Evolutionary conservation across 2,797 vertebrate genomes (phyloP).

Genomic region (Geotrypetes seraphini): DNA sequence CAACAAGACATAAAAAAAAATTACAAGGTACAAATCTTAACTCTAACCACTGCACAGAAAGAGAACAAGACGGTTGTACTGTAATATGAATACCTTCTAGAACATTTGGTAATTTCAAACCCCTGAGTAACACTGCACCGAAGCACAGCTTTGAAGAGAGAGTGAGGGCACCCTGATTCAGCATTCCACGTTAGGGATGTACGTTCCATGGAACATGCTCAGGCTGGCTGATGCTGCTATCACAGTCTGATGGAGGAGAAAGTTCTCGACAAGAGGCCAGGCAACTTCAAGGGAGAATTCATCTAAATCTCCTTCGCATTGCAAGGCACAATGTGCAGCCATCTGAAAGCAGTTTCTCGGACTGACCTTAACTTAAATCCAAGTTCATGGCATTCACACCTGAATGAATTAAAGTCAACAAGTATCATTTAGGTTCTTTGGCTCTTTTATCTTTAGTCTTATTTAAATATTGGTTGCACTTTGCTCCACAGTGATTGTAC

Average conservation of each 20-base stretch:
- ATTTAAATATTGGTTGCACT: slow-evolving; percentile 52
- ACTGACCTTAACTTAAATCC: slow-evolving; percentile 15
- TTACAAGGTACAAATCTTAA: slow-evolving; percentile 31
- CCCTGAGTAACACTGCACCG: slow-evolving; percentile 81
- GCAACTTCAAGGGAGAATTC: too few relatives aligned
- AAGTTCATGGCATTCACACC: slow-evolving; percentile 13
- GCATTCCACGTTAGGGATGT: slow-evolving; percentile 18
- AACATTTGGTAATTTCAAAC: slow-evolving; percentile 60
- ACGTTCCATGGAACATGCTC: slow-evolving; percentile 32
- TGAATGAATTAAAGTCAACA: slow-evolving; percentile 10
- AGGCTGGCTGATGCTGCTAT: slow-evolving; percentile 22
- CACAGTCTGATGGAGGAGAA: too few relatives aligned
- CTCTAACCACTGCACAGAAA: slow-evolving; percentile 57
- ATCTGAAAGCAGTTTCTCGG: not conserved
- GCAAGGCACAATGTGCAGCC: not conserved
- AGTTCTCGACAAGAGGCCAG: too few relatives aligned
- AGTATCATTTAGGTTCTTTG: slow-evolving; percentile 18
- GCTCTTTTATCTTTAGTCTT: too few relatives aligned
- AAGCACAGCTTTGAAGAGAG: slow-evolving; percentile 48
- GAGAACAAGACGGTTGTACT: slow-evolving; percentile 49
- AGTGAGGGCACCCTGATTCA: slow-evolving; percentile 38
- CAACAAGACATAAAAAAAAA: slow-evolving; percentile 47
- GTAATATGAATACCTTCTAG: slow-evolving; percentile 48
- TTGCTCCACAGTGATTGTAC: slow-evolving; percentile 66
- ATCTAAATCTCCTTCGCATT: slow-evolving; percentile 11